Evolutionary conservation across 2,113 vertebrate genomes (phyloP).

Genomic region (Oryzias woworae): DNA sequence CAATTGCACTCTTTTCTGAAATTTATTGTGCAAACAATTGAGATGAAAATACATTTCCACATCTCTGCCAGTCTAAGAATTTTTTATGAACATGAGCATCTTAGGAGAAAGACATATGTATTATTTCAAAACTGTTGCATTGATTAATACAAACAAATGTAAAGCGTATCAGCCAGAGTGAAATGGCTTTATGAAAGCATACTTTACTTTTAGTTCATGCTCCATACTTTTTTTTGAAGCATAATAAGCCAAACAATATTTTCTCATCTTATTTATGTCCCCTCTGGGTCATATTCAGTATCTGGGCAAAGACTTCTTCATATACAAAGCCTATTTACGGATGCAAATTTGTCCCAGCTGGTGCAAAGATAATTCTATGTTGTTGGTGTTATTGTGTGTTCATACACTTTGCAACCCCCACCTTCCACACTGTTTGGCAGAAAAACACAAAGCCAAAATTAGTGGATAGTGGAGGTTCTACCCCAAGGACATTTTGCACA

Average conservation of each 20-base stretch:
- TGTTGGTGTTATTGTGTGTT: slow-evolving; percentile 48
- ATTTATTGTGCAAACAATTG: too few species aligned
- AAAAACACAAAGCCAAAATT: slow-evolving; percentile 34
- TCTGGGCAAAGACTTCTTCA: slow-evolving; percentile 42
- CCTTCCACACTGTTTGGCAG: slow-evolving; percentile 21
- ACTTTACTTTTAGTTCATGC: slow-evolving; percentile 30
- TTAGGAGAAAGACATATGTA: too few species aligned
- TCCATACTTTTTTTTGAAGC: slow-evolving; percentile 27
- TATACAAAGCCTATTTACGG: slow-evolving; percentile 50
- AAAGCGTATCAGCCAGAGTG: slow-evolving; percentile 14
- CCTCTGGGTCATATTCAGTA: slow-evolving; percentile 51
- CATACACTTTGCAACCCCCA: slow-evolving; percentile 12
- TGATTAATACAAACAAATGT: slow-evolving; percentile 1
- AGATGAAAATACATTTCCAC: too few species aligned
- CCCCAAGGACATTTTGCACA: slow-evolving; percentile 37
- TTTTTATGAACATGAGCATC: background rate
- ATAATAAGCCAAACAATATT: slow-evolving; percentile 44
- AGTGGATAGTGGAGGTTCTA: slow-evolving; percentile 48
- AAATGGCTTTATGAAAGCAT: slow-evolving; percentile 21
- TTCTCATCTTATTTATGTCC: slow-evolving; percentile 55
- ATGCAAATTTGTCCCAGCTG: slow-evolving; percentile 49
- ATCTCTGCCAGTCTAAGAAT: background rate
- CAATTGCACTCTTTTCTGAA: background rate
- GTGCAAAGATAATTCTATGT: slow-evolving; percentile 46
- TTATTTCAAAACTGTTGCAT: too few species aligned